phyloP scores from a whole-genome alignment of 2,113 vertebrate genomes.

The Chaetorhynchus papuensis region DNA sequence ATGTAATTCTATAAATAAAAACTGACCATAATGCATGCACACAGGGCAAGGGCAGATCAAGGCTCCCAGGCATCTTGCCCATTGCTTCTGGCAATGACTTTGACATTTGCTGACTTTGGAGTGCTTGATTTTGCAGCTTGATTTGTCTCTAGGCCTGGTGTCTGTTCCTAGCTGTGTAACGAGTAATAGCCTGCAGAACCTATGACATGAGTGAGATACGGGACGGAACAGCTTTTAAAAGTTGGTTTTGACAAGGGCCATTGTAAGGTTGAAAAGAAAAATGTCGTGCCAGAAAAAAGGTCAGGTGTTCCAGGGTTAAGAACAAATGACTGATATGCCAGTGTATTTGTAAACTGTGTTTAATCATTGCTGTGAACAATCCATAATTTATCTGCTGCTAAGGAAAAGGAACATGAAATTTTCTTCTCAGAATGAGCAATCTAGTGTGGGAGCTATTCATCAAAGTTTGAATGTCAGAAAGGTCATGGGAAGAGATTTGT shows the following conservation, averaged over 20 bases:
- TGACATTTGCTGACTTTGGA: not conserved
- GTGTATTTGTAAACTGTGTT: not conserved
- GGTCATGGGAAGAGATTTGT: slow-evolving; percentile 69
- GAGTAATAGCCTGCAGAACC: not conserved
- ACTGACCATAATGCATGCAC: not conserved
- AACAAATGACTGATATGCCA: not conserved
- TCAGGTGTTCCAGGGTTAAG: not conserved
- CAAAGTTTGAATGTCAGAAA: slow-evolving; percentile 49
- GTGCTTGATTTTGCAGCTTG: not conserved
- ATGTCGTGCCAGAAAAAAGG: not conserved
- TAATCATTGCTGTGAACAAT: slow-evolving; percentile 1
- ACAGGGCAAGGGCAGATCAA: not conserved
- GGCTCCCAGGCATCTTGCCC: not conserved
- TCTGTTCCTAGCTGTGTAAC: not conserved
- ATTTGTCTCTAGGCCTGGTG: not conserved
- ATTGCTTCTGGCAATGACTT: not conserved
- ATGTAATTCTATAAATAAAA: not conserved
- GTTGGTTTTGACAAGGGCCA: not conserved
- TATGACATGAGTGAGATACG: not conserved
- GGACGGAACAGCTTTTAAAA: not conserved
- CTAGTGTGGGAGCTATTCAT: slow-evolving; percentile 49
- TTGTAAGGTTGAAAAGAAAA: slow-evolving; percentile 4
- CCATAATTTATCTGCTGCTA: slow-evolving; percentile 24
- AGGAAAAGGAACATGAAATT: slow-evolving; percentile 44
- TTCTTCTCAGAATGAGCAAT: slow-evolving; percentile 32